Evolutionary conservation across 2,797 vertebrate species (phyloP).

Genomic region (Hylomyscus alleni): DNA sequence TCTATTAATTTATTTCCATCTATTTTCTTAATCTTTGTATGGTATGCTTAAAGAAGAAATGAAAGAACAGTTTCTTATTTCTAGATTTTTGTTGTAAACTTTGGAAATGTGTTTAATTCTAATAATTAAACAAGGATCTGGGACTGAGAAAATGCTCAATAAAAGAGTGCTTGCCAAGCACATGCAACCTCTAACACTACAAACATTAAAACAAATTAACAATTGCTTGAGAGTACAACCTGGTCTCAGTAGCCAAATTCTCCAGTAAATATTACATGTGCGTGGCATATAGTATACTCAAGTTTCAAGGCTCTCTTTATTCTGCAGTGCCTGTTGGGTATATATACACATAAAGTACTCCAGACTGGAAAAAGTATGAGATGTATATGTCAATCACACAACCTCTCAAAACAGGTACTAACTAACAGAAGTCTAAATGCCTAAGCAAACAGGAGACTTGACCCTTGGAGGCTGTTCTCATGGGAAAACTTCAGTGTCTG

Average conservation of each 20-base stretch:
- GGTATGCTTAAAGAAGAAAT: conserved; percentile 20
- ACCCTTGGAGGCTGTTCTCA: neutral
- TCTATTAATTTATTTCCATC: neutral
- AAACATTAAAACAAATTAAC: neutral
- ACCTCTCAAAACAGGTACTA: neutral
- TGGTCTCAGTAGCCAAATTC: neutral
- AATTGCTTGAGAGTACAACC: neutral
- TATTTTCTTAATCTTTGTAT: neutral
- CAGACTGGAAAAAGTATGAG: neutral
- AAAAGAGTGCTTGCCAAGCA: neutral
- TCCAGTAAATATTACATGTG: neutral
- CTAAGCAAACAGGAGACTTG: neutral
- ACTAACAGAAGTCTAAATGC: neutral
- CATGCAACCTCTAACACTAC: neutral
- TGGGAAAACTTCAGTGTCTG: neutral
- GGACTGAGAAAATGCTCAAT: neutral
- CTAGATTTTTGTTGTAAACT: neutral
- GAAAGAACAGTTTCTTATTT: neutral
- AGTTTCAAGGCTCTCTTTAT: neutral
- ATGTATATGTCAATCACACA: neutral
- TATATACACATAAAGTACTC: neutral
- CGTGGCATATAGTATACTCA: neutral
- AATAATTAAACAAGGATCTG: neutral
- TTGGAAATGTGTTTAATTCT: neutral
- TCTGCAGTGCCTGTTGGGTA: neutral